Base-by-base conservation (phyloP, 2,797 vertebrate species). In the Sebastes kiyomatsui region DNA sequence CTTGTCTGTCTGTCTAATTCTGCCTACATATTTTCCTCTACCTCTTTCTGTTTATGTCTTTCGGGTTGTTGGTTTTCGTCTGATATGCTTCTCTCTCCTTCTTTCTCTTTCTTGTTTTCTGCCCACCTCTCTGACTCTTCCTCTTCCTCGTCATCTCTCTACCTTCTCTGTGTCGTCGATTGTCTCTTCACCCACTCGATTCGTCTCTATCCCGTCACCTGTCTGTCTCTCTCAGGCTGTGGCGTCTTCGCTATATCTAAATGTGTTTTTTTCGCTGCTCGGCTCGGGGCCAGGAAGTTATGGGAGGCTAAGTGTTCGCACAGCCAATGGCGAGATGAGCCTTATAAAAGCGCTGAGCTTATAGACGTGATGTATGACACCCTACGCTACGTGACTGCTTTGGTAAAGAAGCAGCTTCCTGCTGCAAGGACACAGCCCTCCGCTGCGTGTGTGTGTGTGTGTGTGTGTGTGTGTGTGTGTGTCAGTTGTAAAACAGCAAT, bases 331-430 rank as follows among this genome's bases (percentile, higher is more conserved):
- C 58, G 38, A 82, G 77, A 90, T 64, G 74, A 83, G 71, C 58
- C 30, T 27, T 80, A 78, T 88, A 79, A 90, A 88, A 89, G 81
- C 82, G 18, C 65, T 35, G 66, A 81, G 84, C 79, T 85, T 85
- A 81, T 90, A 82, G 88, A 86, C 30, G 35, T 90, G 86, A 93
- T 90, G 89, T 87, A 93, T 74, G 80, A 87, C 87, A 83, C 72
- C 7, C 42, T 90, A 91, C 83, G 88, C 49, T 90, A 91, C 86
- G 88, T 94, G 91, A 93, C 88, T 89, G 90, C 79, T 87, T 90
- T 93, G 83, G 80, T 85, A 88, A 92, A 84, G 86, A 92, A 76
- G 83, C 72, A 60, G 80, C 64, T 71, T 77, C 78, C 76, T 79
- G 9, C 89, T 86, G 79, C 93, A 92, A 94, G 93, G 90, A 90